Evolutionary conservation across 2,797 vertebrate genomes (phyloP).

Genomic region (Furcifer pardalis): DNA sequence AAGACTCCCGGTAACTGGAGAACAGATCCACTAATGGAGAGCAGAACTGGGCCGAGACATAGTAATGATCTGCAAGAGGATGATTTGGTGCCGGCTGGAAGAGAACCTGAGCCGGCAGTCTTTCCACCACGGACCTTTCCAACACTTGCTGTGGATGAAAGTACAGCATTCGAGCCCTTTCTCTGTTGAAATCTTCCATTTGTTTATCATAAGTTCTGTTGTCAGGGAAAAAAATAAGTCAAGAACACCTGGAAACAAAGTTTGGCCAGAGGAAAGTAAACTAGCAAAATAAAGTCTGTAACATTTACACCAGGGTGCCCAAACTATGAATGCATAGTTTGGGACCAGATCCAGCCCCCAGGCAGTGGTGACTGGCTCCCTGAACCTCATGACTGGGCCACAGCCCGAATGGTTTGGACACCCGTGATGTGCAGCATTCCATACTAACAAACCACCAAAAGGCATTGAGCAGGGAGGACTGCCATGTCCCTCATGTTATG

Average conservation of each 20-base stretch:
- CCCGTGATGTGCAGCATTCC: no score
- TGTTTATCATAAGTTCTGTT: conserved; percentile 86
- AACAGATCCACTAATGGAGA: conserved; percentile 81
- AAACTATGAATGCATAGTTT: no score
- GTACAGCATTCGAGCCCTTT: no score
- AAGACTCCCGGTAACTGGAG: conserved; percentile 83
- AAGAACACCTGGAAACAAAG: background rate
- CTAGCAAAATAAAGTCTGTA: background rate
- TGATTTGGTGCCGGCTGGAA: conserved; percentile 80
- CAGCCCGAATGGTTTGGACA: no score
- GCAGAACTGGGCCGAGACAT: conserved; percentile 80
- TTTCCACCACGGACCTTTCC: conserved; percentile 50
- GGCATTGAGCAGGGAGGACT: no score
- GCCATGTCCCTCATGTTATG: no score
- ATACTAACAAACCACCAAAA: no score
- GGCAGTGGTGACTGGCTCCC: no score
- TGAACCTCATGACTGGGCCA: no score
- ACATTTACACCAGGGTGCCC: background rate
- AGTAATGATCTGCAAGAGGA: conserved; percentile 76
- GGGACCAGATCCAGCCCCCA: no score
- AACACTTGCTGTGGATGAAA: no score
- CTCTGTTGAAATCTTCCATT: conserved; percentile 84
- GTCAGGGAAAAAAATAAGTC: conserved; percentile 37
- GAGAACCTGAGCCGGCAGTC: conserved; percentile 81
- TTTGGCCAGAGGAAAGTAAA: background rate